Conservation (phyloP, 2,888 invertebrate genomes). For the Anagyrus pseudococci region DNA sequence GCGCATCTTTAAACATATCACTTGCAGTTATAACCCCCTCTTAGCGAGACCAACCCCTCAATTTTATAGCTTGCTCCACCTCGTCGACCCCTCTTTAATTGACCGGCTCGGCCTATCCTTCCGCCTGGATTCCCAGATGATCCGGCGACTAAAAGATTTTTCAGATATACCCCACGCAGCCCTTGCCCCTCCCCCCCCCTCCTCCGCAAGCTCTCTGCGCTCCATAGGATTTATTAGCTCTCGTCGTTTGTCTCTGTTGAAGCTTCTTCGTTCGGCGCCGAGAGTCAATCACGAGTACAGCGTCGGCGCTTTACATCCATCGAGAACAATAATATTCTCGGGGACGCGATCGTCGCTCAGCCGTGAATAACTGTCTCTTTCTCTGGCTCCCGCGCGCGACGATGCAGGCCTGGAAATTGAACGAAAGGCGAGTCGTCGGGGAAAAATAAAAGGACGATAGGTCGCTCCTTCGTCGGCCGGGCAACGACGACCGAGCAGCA, state of each 20-base stretch:
- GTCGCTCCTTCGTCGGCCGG: not conserved
- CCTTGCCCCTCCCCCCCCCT: not conserved
- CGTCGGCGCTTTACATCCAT: too few species aligned
- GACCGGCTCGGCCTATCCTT: not conserved
- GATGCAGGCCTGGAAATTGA: not conserved
- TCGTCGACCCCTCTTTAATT: conserved; percentile 1
- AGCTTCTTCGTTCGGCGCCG: too few species aligned
- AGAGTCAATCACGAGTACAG: too few species aligned
- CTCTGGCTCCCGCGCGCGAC: too few species aligned
- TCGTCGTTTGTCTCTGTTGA: too few species aligned
- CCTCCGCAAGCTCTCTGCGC: too few species aligned
- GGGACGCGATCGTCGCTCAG: too few species aligned
- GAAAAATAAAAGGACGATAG: not conserved
- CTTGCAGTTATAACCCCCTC: not conserved
- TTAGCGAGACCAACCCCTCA: not conserved
- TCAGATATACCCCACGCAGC: too few species aligned
- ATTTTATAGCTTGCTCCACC: not conserved
- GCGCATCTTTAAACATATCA: conserved; percentile 7
- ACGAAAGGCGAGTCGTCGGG: not conserved
- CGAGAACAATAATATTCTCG: too few species aligned
- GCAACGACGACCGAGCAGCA: not conserved
- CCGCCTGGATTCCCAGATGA: conserved; percentile 5
- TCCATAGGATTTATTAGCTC: too few species aligned
- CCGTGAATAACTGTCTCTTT: too few species aligned
- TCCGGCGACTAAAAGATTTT: too few species aligned